Evolutionary conservation across 1,140 invertebrate genomes (phyloP).

Genomic region (Cyclina sinensis): DNA sequence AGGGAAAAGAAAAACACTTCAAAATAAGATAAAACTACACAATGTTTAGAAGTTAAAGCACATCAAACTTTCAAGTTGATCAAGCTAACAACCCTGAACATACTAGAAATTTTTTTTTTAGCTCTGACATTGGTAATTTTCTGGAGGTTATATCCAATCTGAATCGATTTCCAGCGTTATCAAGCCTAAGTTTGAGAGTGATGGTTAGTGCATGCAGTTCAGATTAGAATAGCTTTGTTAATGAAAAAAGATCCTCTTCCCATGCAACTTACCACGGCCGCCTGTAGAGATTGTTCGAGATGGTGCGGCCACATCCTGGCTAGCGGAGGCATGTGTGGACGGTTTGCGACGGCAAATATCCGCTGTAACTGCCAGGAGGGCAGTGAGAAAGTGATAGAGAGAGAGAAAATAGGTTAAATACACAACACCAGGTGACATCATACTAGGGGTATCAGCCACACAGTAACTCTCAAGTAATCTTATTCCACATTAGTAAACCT

Average conservation of each 20-base stretch:
- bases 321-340: slow-evolving; percentile 64
- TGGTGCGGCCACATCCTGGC: slow-evolving; percentile 40
- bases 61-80: no score
- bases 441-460: slow-evolving; percentile 37
- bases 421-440: slow-evolving; percentile 48
- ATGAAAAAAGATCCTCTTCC: neutral
- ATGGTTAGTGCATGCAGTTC: neutral
- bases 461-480: slow-evolving; percentile 19
- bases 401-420: slow-evolving; percentile 41
- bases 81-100: no score
- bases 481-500: no score
- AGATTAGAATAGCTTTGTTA: neutral
- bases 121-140: no score
- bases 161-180: no score
- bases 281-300: slow-evolving; percentile 49
- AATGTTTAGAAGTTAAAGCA: no score
- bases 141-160: no score
- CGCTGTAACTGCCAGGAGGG: slow-evolving; percentile 76
- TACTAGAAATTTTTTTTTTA: no score
- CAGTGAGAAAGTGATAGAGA: slow-evolving; percentile 60
- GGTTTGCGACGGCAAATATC: slow-evolving; percentile 76
- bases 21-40: no score
- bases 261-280: slow-evolving; percentile 42
- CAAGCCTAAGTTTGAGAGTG: neutral
- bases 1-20: no score